A percentile compares a stretch with the other conserved stretches of the same genome.
Conservation (phyloP, 2,797 vertebrate genomes). For the Psittacula derbiana region DNA sequence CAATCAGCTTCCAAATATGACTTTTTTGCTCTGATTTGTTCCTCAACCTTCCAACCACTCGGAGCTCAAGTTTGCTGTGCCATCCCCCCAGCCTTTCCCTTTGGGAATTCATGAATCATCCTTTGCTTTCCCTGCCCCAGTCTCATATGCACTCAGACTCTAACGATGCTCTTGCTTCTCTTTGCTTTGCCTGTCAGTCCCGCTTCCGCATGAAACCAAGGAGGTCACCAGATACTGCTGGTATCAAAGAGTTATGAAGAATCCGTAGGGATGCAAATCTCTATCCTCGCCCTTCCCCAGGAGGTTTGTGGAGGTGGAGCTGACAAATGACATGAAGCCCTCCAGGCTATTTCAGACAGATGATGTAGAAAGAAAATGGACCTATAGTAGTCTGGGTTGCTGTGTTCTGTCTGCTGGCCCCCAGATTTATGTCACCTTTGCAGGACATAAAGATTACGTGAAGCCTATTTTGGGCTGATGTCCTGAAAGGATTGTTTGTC, state of each 20-base stretch:
- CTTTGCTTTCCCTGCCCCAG: neutral
- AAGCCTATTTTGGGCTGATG: constrained; percentile 22
- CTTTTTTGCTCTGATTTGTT: neutral
- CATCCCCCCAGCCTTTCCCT: neutral
- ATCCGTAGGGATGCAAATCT: neutral
- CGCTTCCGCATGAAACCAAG: neutral
- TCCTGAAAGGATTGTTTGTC: neutral
- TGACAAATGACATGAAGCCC: neutral
- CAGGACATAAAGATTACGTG: neutral
- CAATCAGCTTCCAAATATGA: neutral
- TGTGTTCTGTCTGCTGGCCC: neutral
- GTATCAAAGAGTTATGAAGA: neutral
- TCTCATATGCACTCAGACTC: fast-evolving
- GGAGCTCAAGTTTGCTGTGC: neutral
- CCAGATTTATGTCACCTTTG: neutral
- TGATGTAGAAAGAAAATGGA: neutral
- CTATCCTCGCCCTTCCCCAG: neutral
- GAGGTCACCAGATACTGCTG: neutral
- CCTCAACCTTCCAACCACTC: neutral
- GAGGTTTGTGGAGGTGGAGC: neutral
- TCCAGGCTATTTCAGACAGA: neutral
- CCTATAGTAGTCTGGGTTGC: neutral
- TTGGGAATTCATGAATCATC: neutral
- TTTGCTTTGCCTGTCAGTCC: neutral
- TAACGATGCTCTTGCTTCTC: neutral